Base-by-base conservation (phyloP, 2,113 vertebrate species). In the Lepisosteus osseus region DNA sequence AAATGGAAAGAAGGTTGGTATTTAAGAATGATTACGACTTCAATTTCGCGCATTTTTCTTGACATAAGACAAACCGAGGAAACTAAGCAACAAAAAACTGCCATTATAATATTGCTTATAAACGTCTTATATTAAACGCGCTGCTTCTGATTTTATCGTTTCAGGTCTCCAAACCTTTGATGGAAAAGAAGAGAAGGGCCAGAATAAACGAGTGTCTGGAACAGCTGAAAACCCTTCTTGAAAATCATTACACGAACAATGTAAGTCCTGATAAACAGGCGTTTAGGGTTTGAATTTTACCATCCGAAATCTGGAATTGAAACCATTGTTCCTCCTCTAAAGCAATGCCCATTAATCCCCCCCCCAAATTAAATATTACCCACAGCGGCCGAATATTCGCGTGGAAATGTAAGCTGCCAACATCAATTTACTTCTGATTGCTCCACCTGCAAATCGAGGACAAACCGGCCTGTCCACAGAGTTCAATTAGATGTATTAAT, bases 121-220 rank as follows among this genome's bases (percentile, higher is more conserved):
- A 40, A 40, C 57, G 42, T n/a, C 3, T 11, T 1, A 40, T 61
- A 54, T 17, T 12, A 47, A 13, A 3, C 56, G 2, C 13, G 6
- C 57, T 6, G 42, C 0, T 54, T 45, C 2, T 59, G 0, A 55
- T 9, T 42, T 55, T 44, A 4, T 62, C 57, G 67, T 42, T 75
- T 0, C 79, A 95, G 94, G 88, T 94, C 7, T 95, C 95, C 71
- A 97, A 97, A 80, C 95, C 95, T 0, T 76, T 95, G 3, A 95
- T 95, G 95, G 95, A 97, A 77, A 97, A 95, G 83, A 94, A 93
- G 78, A 85, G 95, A 73, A 82, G 95, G 14, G 95, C 95, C 0
- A 92, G 94, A 7, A 97, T 97, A 59, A 97, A 97, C 63, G 84
- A 92, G 54, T 95, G 92, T 13, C 80, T 97, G 83, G 94, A 95